Conservation (phyloP, 2,888 invertebrate genomes). For the Keiferia lycopersicella region DNA sequence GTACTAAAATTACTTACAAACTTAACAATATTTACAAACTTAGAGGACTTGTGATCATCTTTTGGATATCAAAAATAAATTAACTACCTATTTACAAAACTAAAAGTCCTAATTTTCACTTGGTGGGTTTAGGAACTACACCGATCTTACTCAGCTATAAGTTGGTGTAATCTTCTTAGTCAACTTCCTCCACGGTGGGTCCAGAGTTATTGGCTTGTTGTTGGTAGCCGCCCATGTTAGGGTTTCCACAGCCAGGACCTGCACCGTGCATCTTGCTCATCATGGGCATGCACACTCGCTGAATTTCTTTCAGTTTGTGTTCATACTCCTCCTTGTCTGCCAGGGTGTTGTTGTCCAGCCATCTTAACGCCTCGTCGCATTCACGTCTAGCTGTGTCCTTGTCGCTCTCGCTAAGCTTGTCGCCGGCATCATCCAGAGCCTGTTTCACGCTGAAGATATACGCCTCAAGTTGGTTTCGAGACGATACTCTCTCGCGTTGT, state of each 20-base stretch:
- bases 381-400: conserved; percentile 77
- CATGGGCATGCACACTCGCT: conserved; percentile 78
- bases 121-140: conserved; percentile 7
- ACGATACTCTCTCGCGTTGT: conserved; percentile 84
- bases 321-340: conserved; percentile 85
- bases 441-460: conserved; percentile 87
- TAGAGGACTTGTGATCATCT: conserved; percentile 30
- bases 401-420: conserved; percentile 83
- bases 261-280: conserved; percentile 83
- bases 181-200: conserved; percentile 62
- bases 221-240: conserved; percentile 33
- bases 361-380: conserved; percentile 83
- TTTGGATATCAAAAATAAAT: conserved; percentile 31
- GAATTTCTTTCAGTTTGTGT: conserved; percentile 81
- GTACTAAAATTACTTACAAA: no score
- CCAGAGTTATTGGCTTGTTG: conserved; percentile 43
- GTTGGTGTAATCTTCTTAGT: conserved; percentile 37
- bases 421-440: conserved; percentile 82
- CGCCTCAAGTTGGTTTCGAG: conserved; percentile 87
- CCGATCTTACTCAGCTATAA: background rate
- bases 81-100: conserved; percentile 27
- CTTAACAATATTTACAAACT: conserved; percentile 23
- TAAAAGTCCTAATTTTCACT: background rate
- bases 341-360: conserved; percentile 86
- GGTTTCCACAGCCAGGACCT: conserved; percentile 41